Evolutionary conservation across 2,113 vertebrate species (phyloP).

Genomic region (Poeciliopsis turrubarensis): DNA sequence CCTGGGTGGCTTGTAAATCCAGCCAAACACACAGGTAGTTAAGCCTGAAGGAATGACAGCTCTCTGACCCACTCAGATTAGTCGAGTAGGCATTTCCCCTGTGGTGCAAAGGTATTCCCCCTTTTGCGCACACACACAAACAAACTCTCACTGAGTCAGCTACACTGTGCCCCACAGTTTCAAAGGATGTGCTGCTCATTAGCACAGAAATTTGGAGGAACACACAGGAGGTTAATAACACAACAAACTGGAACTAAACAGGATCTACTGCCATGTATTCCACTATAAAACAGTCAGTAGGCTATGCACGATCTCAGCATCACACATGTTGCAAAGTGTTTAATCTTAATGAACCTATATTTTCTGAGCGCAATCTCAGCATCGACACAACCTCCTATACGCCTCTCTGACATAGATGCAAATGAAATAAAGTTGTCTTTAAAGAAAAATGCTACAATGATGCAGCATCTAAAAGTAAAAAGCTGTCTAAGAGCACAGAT

Average conservation of each 20-base stretch:
- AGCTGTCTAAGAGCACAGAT: background rate
- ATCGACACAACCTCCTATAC: background rate
- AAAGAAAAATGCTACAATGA: background rate
- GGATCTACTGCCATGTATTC: background rate
- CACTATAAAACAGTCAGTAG: background rate
- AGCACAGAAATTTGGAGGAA: conserved; percentile 20
- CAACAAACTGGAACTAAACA: background rate
- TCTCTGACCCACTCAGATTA: conserved; percentile 50
- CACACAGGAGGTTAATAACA: conserved; percentile 9
- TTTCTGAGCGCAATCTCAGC: background rate
- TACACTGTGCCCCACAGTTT: conserved; percentile 28
- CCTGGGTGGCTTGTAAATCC: conserved; percentile 2
- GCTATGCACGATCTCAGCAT: background rate
- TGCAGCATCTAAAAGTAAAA: background rate
- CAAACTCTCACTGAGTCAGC: conserved; percentile 31
- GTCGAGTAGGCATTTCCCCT: conserved; percentile 18
- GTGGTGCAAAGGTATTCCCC: conserved; percentile 23
- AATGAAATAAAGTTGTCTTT: background rate
- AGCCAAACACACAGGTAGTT: conserved; percentile 22
- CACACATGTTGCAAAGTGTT: background rate
- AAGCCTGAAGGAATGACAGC: conserved; percentile 56
- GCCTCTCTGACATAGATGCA: background rate
- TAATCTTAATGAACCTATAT: background rate
- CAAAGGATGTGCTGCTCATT: conserved; percentile 32
- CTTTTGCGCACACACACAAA: conserved; percentile 21